Base-by-base conservation (phyloP, 2,888 invertebrate species). In the Campaea margaritaria region DNA sequence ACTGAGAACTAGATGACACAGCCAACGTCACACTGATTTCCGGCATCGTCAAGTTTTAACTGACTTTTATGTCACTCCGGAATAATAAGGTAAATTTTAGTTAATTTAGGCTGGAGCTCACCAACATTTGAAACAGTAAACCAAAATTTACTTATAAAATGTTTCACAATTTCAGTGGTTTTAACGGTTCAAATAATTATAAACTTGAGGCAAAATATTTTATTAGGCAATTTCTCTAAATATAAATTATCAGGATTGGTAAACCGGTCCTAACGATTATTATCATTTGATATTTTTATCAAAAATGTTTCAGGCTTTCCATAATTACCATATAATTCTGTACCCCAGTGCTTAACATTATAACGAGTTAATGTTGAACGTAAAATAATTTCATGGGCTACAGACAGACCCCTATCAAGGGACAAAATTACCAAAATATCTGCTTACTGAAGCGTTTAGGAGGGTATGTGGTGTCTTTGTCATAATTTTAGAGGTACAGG, bases 371-470 rank as follows among this genome's bases (percentile, higher is more conserved):
- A 60, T 50, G 62, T 46, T 41, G 50, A 54, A 64, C 65, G 54
- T 57, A 63, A 62, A 66, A 66, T 68, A 52, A 68, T 64, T 63
- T 57, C 58, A 68, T 62, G 62, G 63, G 60, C 54, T 52, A 46
- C 28, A 31, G 31, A 46, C 28, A 31, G 31, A 62, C 62, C 66
- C 60, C 63, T 64, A 62, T 64, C 59, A 65, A 68, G 52, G 59
- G 64, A 58, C 58, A 41, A 52, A 66, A 66, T 61, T 62, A 64
- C 62, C 59, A 45, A 61, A 68, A 51, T 64, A 65, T 57, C 57
- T 51, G 61, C 65, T 66, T 68, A 67, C 63, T 63, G 45, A 49
- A 47, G 61, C 58, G 47, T 58, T 60, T 53, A 59, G 14, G 31
- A 52, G 55, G 48, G 51, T 51, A 56, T 53, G 47, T 53, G 58